phyloP scores from a whole-genome alignment of 2,113 vertebrate genomes.

The Chaenogobius annularis region DNA sequence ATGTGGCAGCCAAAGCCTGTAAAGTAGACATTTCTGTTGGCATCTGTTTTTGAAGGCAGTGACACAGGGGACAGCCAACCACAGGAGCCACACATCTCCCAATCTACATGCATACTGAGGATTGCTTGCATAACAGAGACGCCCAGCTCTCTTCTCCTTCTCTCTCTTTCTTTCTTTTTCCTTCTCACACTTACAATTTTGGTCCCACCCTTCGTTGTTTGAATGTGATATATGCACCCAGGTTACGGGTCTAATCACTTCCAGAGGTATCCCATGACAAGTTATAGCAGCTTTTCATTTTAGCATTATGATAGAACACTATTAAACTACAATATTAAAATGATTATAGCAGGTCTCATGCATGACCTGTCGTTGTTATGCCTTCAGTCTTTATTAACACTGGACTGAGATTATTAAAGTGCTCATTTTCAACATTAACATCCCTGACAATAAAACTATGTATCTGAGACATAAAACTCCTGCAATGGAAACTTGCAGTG shows the following conservation, averaged over 20 bases:
- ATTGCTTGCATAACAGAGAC: constrained; percentile 61
- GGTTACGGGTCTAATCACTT: constrained; percentile 67
- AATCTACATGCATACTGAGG: constrained; percentile 64
- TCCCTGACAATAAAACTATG: no score
- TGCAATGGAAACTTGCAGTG: no score
- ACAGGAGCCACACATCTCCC: constrained; percentile 72
- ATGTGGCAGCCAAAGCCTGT: constrained; percentile 65
- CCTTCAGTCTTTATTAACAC: not conserved
- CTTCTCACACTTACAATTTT: constrained; percentile 40
- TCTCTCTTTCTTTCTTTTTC: constrained; percentile 33
- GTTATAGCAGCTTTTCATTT: constrained; percentile 54
- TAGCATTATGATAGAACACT: constrained; percentile 35
- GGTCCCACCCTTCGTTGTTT: constrained; percentile 52
- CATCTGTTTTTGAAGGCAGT: constrained; percentile 67
- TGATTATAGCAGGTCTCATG: constrained; percentile 21
- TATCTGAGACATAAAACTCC: no score
- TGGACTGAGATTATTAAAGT: no score
- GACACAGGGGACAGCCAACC: constrained; percentile 76
- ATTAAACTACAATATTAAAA: constrained; percentile 17
- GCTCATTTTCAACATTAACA: no score
- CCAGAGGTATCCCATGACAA: constrained; percentile 67
- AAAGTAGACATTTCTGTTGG: constrained; percentile 76
- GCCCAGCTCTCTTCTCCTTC: constrained; percentile 34
- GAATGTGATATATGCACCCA: constrained; percentile 51
- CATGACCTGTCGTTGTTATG: not conserved